Conservation (phyloP, 2,888 invertebrate genomes). For the Oligia latruncula region DNA sequence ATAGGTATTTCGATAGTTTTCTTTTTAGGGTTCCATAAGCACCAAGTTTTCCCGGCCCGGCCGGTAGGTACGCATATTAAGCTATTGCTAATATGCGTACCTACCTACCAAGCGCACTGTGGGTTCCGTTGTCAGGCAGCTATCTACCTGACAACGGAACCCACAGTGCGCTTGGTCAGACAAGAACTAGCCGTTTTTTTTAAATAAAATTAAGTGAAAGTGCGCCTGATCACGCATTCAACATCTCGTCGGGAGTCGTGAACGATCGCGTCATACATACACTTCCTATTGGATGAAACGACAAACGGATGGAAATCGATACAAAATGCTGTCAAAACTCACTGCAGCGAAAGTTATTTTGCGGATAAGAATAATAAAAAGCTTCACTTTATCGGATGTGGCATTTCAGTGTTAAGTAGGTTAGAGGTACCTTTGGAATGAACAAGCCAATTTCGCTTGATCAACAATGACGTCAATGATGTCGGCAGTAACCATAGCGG, state of each 20-base stretch:
- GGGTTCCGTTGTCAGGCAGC: too few species aligned
- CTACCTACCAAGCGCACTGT: too few species aligned
- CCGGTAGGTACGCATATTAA: neutral
- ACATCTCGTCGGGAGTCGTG: conserved; percentile 36
- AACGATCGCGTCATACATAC: conserved; percentile 51
- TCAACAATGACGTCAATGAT: neutral
- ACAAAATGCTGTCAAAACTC: conserved; percentile 54
- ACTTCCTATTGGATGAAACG: conserved; percentile 39
- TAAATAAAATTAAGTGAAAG: conserved; percentile 56
- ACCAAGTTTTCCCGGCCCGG: neutral
- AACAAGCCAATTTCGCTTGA: conserved; percentile 8
- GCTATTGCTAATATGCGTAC: neutral
- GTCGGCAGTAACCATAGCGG: neutral
- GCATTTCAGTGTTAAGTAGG: conserved; percentile 52
- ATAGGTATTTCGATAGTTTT: neutral
- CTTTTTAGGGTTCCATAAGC: neutral
- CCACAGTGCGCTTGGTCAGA: conserved; percentile 4
- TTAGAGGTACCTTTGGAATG: neutral
- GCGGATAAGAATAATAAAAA: conserved; percentile 36
- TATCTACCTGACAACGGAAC: neutral
- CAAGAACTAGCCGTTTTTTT: conserved; percentile 6
- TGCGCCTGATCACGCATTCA: conserved; percentile 46
- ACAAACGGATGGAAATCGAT: conserved; percentile 64
- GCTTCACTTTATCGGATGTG: conserved; percentile 47
- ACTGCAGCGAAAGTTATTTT: conserved; percentile 59